Conservation (phyloP, 2,113 vertebrate species). For the Falco punctatus region DNA sequence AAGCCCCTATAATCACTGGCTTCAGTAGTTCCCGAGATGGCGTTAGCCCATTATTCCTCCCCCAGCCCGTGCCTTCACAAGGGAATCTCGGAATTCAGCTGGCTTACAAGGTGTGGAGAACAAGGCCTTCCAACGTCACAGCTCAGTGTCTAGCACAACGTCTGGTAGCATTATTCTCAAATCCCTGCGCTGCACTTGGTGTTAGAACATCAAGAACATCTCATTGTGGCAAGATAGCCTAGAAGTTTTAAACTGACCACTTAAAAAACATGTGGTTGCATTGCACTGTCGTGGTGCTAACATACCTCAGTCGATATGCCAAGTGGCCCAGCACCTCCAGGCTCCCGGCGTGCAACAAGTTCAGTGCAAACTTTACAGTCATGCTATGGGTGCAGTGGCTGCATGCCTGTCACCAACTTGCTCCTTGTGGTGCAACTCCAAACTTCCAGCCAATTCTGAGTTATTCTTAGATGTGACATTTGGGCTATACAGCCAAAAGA, state of each 20-base stretch:
- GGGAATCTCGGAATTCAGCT: background rate
- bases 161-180: slow-evolving; percentile 26
- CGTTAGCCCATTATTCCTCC: background rate
- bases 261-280: background rate
- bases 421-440: background rate
- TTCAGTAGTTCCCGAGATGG: background rate
- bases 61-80: background rate
- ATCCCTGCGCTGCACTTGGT: background rate
- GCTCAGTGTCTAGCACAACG: slow-evolving; percentile 22
- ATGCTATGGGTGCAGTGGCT: background rate
- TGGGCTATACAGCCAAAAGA: background rate
- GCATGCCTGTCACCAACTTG: background rate
- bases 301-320: background rate
- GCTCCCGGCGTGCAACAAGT: background rate
- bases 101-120: background rate
- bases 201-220: background rate
- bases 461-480: background rate
- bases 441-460: background rate
- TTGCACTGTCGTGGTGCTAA: background rate
- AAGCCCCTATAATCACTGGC: background rate
- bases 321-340: background rate
- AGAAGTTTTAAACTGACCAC: background rate
- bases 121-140: background rate
- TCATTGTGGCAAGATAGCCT: background rate
- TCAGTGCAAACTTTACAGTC: background rate